Evolutionary conservation across 2,797 vertebrate genomes (phyloP).

Genomic region (Prunella strophiata): DNA sequence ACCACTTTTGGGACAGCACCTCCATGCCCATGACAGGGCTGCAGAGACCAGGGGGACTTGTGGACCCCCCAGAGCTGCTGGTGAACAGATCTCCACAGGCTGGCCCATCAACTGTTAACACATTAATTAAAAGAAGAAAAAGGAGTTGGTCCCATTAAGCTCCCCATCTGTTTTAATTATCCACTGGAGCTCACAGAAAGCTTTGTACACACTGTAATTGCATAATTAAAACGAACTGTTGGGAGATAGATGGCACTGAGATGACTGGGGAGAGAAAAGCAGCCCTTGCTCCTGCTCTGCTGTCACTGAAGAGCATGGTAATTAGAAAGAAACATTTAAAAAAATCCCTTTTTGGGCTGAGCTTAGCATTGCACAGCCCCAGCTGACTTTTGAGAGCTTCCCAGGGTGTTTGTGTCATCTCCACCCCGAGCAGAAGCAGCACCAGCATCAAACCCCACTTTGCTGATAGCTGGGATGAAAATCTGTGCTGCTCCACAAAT

Average conservation of each 20-base stretch:
- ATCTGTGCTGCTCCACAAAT: neutral
- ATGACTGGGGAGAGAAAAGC: neutral
- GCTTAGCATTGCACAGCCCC: neutral
- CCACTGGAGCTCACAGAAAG: constrained; percentile 24
- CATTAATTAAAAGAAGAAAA: constrained; percentile 58
- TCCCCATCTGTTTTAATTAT: constrained; percentile 60
- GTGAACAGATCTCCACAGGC: neutral
- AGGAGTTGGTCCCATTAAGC: constrained; percentile 41
- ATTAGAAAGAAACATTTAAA: neutral
- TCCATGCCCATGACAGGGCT: neutral
- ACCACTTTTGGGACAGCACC: neutral
- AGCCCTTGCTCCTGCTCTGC: neutral
- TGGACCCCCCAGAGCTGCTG: neutral
- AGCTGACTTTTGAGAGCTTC: neutral
- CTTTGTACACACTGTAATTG: constrained; percentile 47
- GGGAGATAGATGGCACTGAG: constrained; percentile 37
- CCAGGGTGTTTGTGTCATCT: neutral
- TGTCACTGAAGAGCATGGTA: rapidly evolving
- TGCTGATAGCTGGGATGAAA: neutral
- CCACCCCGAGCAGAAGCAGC: neutral
- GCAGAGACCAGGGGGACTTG: rapidly evolving
- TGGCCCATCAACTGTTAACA: constrained; percentile 3
- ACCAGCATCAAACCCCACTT: neutral
- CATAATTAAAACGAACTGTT: constrained; percentile 51
- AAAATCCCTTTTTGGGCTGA: neutral